phyloP scores from a whole-genome alignment of 2,113 vertebrate species.

The Plestiodon gilberti region DNA sequence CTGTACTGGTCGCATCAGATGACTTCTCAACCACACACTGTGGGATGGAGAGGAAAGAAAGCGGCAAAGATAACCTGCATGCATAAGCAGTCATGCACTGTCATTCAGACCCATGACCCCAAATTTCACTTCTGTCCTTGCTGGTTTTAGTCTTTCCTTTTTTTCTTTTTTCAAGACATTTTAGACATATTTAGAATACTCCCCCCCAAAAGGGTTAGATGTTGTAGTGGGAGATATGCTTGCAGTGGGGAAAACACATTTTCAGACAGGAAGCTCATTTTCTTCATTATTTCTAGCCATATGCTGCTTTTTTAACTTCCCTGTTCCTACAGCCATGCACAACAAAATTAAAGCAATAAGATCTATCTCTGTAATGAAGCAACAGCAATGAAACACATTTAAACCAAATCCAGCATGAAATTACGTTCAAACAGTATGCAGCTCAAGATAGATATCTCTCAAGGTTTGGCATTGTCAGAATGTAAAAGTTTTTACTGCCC shows the following conservation, averaged over 20 bases:
- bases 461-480: background rate
- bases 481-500: background rate
- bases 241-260: background rate
- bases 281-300: background rate
- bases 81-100: background rate
- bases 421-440: background rate
- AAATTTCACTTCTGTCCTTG: conserved; percentile 1
- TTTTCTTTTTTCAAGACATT: background rate
- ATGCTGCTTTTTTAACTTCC: background rate
- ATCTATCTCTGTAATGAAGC: background rate
- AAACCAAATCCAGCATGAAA: background rate
- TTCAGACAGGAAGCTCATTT: background rate
- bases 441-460: background rate
- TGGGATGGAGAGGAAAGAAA: background rate
- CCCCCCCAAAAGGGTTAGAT: background rate
- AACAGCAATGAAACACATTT: background rate
- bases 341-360: background rate
- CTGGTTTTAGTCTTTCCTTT: background rate
- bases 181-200: background rate
- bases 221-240: background rate
- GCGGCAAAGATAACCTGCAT: background rate
- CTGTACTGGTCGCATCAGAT: background rate
- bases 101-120: background rate
- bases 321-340: background rate
- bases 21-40: background rate